phyloP scores from a whole-genome alignment of 2,797 vertebrate genomes.

The Pteronotus mesoamericanus region DNA sequence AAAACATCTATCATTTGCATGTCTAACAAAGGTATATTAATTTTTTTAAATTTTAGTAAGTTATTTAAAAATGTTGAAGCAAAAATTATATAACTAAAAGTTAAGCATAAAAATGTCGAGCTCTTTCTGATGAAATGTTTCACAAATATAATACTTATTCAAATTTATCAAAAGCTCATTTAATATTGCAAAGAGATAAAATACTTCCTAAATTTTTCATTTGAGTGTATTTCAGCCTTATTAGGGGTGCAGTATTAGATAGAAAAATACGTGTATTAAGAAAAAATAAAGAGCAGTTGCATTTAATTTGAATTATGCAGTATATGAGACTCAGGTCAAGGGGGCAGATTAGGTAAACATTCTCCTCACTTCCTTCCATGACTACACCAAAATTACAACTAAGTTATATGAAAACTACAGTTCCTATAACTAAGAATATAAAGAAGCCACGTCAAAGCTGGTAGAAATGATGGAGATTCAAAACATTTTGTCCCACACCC shows the following conservation, averaged over 20 bases:
- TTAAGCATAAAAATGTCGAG: not conserved
- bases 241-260: not conserved
- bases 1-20: not conserved
- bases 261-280: not conserved
- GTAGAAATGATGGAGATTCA: not conserved
- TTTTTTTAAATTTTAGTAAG: not conserved
- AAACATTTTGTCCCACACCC: not conserved
- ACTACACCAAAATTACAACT: not conserved
- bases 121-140: not conserved
- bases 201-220: not conserved
- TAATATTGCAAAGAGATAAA: not conserved
- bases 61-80: conserved; percentile 6
- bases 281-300: not conserved
- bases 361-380: not conserved
- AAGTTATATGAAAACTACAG: not conserved
- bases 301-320: not conserved
- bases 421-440: not conserved
- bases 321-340: not conserved
- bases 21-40: not conserved
- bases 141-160: not conserved
- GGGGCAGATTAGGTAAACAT: not conserved
- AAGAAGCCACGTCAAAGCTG: not conserved
- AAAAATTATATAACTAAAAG: not conserved
- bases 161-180: not conserved
- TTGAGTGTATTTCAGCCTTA: not conserved